A percentile compares a stretch with the other conserved stretches of the same genome.
These are phyloP conservation scores for Anoura caudifer DNA, from an alignment of 2,113 vertebrate genomes.

Conservation along the genomic window DNA sequence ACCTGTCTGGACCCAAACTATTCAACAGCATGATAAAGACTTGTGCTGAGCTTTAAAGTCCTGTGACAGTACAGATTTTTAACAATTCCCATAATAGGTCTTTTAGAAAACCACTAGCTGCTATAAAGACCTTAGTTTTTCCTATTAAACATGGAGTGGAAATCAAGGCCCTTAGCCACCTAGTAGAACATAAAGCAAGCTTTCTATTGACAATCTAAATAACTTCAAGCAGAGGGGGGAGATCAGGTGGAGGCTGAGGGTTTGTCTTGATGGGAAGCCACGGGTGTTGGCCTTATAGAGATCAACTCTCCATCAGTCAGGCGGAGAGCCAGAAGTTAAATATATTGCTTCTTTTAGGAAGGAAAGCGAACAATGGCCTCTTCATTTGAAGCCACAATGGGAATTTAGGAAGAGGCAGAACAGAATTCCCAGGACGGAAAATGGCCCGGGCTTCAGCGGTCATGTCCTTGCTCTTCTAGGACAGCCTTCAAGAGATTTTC, in stretches of 20 bases:
- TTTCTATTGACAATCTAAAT: not conserved
- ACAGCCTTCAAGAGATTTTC: not conserved
- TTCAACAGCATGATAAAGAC: conserved; percentile 3
- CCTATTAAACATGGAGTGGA: not conserved
- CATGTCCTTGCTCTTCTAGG: not conserved
- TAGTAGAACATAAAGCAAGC: not conserved
- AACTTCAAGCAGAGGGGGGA: not conserved
- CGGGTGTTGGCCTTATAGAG: conserved; percentile 50
- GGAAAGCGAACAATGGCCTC: conserved; percentile 65
- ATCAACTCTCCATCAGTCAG: conserved; percentile 30
- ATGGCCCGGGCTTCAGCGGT: not conserved
- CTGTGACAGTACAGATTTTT: conserved; percentile 19
- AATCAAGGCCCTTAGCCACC: not conserved
- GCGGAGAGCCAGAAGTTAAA: conserved; percentile 72
- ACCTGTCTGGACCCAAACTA: conserved; percentile 36
- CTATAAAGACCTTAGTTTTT: not conserved
- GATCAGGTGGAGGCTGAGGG: not conserved
- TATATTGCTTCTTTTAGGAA: conserved; percentile 60
- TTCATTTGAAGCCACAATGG: conserved; percentile 62
- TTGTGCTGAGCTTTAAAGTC: conserved; percentile 40
- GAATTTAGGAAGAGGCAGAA: conserved; percentile 51
- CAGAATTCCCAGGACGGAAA: conserved; percentile 41
- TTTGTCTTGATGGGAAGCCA: conserved; percentile 58
- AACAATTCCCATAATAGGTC: conserved; percentile 25
- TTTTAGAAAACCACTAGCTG: not conserved